Conservation (phyloP, 2,797 vertebrate species). For the Liparis tanakae region DNA sequence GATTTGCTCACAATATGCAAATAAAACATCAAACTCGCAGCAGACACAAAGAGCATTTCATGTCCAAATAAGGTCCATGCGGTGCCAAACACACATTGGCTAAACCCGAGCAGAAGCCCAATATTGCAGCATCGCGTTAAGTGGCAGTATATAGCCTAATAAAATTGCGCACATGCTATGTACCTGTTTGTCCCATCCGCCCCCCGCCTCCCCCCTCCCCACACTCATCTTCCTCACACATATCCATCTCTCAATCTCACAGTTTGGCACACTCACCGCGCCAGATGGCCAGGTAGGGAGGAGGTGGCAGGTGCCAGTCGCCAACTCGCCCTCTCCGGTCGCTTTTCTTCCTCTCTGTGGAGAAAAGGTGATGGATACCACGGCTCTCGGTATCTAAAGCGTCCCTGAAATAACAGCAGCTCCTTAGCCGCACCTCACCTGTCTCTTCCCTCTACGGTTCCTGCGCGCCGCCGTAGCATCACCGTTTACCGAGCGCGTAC, state of each 20-base stretch:
- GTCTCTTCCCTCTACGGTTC: slow-evolving; percentile 71
- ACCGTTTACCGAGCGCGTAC: slow-evolving; percentile 65
- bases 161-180: slow-evolving; percentile 65
- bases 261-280: slow-evolving; percentile 78
- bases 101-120: slow-evolving; percentile 36
- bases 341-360: slow-evolving; percentile 52
- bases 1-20: slow-evolving; percentile 32
- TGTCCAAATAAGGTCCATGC: slow-evolving; percentile 58
- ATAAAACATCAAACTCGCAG: slow-evolving; percentile 53
- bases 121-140: slow-evolving; percentile 67
- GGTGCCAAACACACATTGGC: slow-evolving; percentile 37
- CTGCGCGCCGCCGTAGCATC: slow-evolving; percentile 77
- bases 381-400: slow-evolving; percentile 55
- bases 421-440: slow-evolving; percentile 81
- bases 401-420: slow-evolving; percentile 56
- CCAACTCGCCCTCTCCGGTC: slow-evolving; percentile 63
- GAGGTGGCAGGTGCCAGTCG: slow-evolving; percentile 72
- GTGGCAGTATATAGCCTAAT: slow-evolving; percentile 25
- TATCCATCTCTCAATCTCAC: slow-evolving; percentile 53
- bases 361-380: slow-evolving; percentile 49
- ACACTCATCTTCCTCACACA: slow-evolving; percentile 18
- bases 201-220: background rate
- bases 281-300: slow-evolving; percentile 78
- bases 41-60: slow-evolving; percentile 74
- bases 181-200: slow-evolving; percentile 57